Evolutionary conservation across 2,888 invertebrate genomes (phyloP).

Genomic region (Zele albiditarsus): DNA sequence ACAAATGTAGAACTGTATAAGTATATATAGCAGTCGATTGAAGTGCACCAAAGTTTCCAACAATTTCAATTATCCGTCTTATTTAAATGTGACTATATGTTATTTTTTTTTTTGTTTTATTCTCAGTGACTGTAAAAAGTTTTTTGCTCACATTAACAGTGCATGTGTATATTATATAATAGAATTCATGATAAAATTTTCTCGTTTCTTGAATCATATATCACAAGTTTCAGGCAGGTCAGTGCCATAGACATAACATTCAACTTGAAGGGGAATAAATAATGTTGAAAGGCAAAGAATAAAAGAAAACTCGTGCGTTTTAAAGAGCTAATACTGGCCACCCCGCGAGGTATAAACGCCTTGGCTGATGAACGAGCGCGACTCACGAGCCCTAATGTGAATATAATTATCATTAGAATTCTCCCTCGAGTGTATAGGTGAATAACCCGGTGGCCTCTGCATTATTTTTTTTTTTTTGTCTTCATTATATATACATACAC

Average conservation of each 20-base stretch:
- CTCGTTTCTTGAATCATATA: not conserved
- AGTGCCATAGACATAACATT: not conserved
- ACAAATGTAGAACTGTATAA: not conserved
- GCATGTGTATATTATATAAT: too few species aligned
- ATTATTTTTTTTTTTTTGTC: slow-evolving; percentile 43
- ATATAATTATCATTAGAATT: slow-evolving; percentile 61
- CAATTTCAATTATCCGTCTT: too few species aligned
- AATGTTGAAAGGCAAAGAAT: not conserved
- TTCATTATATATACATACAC: slow-evolving; percentile 23
- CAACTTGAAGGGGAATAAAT: not conserved
- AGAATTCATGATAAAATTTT: too few species aligned
- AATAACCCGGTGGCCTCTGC: slow-evolving; percentile 47
- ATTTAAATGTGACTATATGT: too few species aligned
- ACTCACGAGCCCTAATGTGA: slow-evolving; percentile 60
- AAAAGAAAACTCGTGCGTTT: slow-evolving; percentile 52
- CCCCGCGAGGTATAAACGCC: slow-evolving; percentile 50
- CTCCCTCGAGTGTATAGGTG: slow-evolving; percentile 36
- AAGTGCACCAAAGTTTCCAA: too few species aligned
- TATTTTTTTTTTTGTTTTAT: too few species aligned
- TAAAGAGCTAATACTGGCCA: slow-evolving; percentile 51
- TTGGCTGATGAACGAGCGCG: slow-evolving; percentile 58
- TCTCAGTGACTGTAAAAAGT: too few species aligned
- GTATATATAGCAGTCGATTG: too few species aligned
- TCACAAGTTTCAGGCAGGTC: slow-evolving; percentile 18
- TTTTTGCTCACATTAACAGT: too few species aligned